These are phyloP conservation scores for Apogon hyalosoma DNA, from an alignment of 2,797 vertebrate genomes.

Conservation along the genomic window DNA sequence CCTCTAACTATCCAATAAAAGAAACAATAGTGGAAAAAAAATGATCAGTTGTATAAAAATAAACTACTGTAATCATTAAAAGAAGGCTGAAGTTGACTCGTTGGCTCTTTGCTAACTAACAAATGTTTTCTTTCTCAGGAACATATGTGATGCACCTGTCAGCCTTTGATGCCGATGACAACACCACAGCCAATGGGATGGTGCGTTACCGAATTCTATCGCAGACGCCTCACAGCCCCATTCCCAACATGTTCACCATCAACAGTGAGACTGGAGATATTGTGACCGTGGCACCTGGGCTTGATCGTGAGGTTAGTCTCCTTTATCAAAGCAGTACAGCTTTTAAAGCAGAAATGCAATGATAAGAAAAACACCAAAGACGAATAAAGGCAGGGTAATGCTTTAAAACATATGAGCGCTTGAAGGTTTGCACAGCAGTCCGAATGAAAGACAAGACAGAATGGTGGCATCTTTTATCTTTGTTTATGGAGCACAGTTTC, in stretches of 20 bases:
- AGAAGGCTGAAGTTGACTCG: background rate
- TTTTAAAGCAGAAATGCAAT: background rate
- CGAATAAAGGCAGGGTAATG: background rate
- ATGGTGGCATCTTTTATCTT: conserved; percentile 17
- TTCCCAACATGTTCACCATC: conserved; percentile 97
- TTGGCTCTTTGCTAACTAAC: background rate
- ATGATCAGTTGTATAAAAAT: background rate
- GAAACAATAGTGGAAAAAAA: background rate
- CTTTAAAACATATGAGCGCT: background rate
- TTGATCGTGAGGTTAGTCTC: conserved; percentile 92
- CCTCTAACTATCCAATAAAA: conserved; percentile 11
- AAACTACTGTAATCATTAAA: background rate
- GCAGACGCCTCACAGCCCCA: conserved; percentile 93
- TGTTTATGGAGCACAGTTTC: conserved; percentile 19
- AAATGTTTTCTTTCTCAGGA: conserved; percentile 75
- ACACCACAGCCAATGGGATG: conserved; percentile 94
- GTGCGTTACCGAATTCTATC: conserved; percentile 94
- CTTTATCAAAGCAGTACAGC: background rate
- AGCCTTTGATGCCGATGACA: conserved; percentile 92
- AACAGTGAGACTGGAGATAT: conserved; percentile 96
- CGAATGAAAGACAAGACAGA: conserved; percentile 10
- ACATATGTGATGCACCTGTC: conserved; percentile 96
- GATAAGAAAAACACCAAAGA: background rate
- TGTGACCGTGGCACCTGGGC: conserved; percentile 92
- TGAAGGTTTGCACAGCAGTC: background rate